phyloP scores from a whole-genome alignment of 2,113 vertebrate genomes.

The Centropus bengalensis region DNA sequence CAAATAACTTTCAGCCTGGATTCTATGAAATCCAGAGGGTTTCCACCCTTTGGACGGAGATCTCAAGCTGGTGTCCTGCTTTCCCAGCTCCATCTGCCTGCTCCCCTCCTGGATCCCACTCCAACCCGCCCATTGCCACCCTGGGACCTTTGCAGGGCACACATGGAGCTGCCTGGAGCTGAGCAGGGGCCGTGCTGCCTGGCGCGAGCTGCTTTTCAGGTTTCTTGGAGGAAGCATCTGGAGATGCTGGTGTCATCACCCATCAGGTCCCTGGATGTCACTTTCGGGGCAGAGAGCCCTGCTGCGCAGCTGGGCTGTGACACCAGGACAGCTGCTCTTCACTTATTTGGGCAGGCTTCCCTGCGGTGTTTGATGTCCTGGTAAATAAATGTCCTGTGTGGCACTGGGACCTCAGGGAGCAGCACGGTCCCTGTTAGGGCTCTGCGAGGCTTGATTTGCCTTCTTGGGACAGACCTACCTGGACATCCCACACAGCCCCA shows the following conservation, averaged over 20 bases:
- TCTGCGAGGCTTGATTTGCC: fast-evolving
- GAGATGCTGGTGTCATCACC: not conserved
- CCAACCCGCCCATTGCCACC: not conserved
- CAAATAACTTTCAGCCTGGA: not conserved
- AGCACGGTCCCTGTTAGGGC: fast-evolving
- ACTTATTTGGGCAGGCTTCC: fast-evolving
- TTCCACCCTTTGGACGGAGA: not conserved
- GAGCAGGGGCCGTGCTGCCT: not conserved
- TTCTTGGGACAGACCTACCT: not conserved
- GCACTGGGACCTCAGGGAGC: fast-evolving
- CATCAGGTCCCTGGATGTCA: fast-evolving
- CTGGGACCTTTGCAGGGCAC: not conserved
- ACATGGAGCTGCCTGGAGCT: not conserved
- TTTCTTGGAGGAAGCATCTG: not conserved
- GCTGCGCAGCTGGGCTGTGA: not conserved
- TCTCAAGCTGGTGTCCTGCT: not conserved
- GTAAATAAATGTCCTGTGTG: too few species aligned
- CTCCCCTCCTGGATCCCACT: too few species aligned
- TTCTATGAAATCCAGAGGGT: not conserved
- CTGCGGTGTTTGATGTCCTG: not conserved
- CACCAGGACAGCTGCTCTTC: not conserved
- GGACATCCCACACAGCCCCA: fast-evolving
- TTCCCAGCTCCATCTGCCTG: not conserved
- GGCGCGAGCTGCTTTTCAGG: not conserved
- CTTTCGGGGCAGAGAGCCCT: not conserved